Conservation (phyloP, 2,888 invertebrate species). For the Cerceris ruficornis region DNA sequence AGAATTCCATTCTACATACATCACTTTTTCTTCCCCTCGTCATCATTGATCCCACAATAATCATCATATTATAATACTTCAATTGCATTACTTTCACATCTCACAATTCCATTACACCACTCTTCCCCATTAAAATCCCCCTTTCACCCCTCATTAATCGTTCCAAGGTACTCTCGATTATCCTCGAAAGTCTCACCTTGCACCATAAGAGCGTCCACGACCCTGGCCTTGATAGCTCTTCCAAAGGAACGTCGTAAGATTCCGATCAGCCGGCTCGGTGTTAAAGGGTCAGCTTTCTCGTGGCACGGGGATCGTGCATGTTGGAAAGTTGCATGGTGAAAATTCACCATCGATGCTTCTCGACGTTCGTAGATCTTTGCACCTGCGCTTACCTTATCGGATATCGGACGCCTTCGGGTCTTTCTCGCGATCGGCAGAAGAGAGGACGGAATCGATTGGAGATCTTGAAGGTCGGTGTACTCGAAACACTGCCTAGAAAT, state of each 20-base stretch:
- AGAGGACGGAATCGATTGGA: slow-evolving; percentile 48
- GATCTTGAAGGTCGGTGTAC: slow-evolving; percentile 59
- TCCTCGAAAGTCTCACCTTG: too few relatives aligned
- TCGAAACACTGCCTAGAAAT: slow-evolving; percentile 23
- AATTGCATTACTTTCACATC: too few relatives aligned
- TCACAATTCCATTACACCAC: too few relatives aligned
- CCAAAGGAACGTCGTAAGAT: slow-evolving; percentile 35
- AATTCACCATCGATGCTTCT: slow-evolving; percentile 12
- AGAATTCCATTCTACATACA: too few relatives aligned
- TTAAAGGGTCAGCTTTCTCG: slow-evolving; percentile 55
- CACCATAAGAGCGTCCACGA: slow-evolving; percentile 8
- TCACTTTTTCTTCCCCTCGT: too few relatives aligned
- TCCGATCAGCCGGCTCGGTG: slow-evolving; percentile 22
- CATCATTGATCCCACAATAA: too few relatives aligned
- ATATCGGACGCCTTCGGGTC: slow-evolving; percentile 43
- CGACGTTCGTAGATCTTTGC: slow-evolving; percentile 30
- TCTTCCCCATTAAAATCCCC: too few relatives aligned
- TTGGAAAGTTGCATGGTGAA: slow-evolving; percentile 39
- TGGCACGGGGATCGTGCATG: slow-evolving; percentile 27
- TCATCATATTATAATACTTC: too few relatives aligned
- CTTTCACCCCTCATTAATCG: too few relatives aligned
- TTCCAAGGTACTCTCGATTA: too few relatives aligned
- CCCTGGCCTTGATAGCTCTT: slow-evolving; percentile 51
- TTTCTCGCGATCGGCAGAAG: slow-evolving; percentile 48
- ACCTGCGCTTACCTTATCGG: slow-evolving; percentile 53